Conservation (phyloP, 2,113 vertebrate species). For the Pipa parva region DNA sequence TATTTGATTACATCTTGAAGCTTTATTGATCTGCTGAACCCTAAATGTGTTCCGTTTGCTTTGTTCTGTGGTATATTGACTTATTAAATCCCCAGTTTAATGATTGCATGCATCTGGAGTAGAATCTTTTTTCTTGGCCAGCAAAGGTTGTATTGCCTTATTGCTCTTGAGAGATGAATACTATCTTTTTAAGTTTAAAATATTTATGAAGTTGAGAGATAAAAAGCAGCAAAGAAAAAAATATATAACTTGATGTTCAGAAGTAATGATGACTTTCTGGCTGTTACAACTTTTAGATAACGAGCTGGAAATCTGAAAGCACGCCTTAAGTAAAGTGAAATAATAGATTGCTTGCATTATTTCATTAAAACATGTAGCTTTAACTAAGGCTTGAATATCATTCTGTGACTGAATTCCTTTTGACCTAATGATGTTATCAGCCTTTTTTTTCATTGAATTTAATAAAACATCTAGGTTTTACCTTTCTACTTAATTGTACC, state of each 20-base stretch:
- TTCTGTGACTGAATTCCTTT: too few species aligned
- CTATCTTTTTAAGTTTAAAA: conserved; percentile 36
- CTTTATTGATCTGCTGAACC: conserved; percentile 21
- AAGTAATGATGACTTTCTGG: conserved; percentile 33
- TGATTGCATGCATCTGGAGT: conserved; percentile 15
- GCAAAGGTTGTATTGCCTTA: conserved; percentile 20
- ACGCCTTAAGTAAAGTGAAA: conserved; percentile 9
- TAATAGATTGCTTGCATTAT: background rate
- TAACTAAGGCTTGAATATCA: background rate
- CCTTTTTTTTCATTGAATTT: too few species aligned
- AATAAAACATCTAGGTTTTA: too few species aligned
- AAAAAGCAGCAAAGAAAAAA: conserved; percentile 14
- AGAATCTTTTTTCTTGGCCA: conserved; percentile 14
- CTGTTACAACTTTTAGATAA: conserved; percentile 28
- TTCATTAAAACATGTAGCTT: background rate
- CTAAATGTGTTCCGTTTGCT: conserved; percentile 11
- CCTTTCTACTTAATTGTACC: too few species aligned
- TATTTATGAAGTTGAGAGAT: conserved; percentile 38
- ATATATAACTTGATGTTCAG: conserved; percentile 20
- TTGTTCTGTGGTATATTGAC: conserved; percentile 30
- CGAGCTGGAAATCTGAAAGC: background rate
- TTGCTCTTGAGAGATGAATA: conserved; percentile 36
- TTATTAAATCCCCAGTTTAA: conserved; percentile 34
- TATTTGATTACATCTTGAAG: conserved; percentile 7
- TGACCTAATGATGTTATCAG: too few species aligned